Evolutionary conservation across 1,140 invertebrate species (phyloP), one percentile per base, ranked within the genome.

Genomic region (Coboldia fuscipes): DNA sequence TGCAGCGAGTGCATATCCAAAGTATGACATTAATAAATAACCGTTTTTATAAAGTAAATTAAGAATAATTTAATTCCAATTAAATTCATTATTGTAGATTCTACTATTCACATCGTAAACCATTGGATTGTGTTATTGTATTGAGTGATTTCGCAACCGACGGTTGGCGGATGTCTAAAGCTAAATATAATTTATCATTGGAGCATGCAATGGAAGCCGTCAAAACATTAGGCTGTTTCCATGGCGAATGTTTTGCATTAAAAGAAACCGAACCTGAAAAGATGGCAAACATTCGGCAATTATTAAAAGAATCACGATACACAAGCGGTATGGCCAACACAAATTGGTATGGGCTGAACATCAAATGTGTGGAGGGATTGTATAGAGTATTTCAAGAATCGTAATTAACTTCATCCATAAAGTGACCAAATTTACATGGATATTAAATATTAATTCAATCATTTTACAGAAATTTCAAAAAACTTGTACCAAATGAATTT

Each of bases 171-270:
- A 26, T 54, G 21, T 37, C 47, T 17, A 44, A 48, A 30, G 37
- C 51, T 3, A 30, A 39, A 9, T 34, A 14, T 37, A 44, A 27
- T 30, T 43, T 14, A 39, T 42, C 31, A 26, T 45, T 43, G 16
- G 36, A 34, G 12, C 42, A 43, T 16, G 34, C 36, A 18, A 18
- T 36, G 39, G 24, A 47, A 43, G 28, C 22, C 6, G 47, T 45
- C 1, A 41, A 39, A n/a, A 45, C 44, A 10, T 21, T 54, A 21
- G 51, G 47, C 2, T n/a, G 10, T 6, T 54, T 54, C 21, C 51
- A 54, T 39, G 51, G 45, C 18, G 37, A 44, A 15, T 36, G 41
- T 5, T 54, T 45, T 29, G 51, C 48, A 4, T 24, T 50, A 14
- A 49, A 49, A 13, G 38, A 44, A 23, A 41, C 27, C 9, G 39